Conservation (phyloP, 2,113 vertebrate genomes). For the Percopsis transmontana region DNA sequence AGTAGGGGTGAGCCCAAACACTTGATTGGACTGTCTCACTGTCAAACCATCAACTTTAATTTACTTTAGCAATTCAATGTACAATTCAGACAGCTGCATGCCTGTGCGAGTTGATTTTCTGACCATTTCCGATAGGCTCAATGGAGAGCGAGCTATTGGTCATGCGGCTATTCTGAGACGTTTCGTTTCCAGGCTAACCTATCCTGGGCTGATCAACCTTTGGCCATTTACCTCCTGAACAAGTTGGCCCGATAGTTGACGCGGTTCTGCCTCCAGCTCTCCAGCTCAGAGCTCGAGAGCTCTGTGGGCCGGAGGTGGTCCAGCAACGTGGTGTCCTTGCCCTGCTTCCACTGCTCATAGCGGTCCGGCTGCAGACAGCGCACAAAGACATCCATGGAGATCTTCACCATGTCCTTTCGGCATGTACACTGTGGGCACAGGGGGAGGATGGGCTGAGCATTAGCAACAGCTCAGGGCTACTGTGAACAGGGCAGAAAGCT, state of each 20-base stretch:
- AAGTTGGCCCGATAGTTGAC: conserved; percentile 81
- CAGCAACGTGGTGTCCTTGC: conserved; percentile 84
- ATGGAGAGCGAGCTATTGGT: no score
- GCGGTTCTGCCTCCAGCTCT: conserved; percentile 86
- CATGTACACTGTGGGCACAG: conserved; percentile 84
- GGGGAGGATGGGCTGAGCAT: neutral
- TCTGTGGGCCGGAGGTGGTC: conserved; percentile 90
- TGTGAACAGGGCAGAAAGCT: neutral
- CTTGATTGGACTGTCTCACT: no score
- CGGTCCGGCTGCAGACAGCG: conserved; percentile 91
- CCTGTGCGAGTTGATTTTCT: neutral
- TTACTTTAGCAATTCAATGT: no score
- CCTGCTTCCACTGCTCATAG: conserved; percentile 94
- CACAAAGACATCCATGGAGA: conserved; percentile 98
- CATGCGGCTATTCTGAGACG: no score
- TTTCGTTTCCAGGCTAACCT: neutral
- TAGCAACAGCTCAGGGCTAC: neutral
- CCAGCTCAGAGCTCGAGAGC: conserved; percentile 86
- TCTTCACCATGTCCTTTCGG: conserved; percentile 98
- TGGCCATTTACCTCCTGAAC: conserved; percentile 81
- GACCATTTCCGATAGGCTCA: neutral
- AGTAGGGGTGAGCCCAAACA: no score
- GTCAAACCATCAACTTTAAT: no score
- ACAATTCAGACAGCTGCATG: no score
- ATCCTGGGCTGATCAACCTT: neutral